Evolutionary conservation across 2,113 vertebrate genomes (phyloP).

Genomic region (Polypterus senegalus): DNA sequence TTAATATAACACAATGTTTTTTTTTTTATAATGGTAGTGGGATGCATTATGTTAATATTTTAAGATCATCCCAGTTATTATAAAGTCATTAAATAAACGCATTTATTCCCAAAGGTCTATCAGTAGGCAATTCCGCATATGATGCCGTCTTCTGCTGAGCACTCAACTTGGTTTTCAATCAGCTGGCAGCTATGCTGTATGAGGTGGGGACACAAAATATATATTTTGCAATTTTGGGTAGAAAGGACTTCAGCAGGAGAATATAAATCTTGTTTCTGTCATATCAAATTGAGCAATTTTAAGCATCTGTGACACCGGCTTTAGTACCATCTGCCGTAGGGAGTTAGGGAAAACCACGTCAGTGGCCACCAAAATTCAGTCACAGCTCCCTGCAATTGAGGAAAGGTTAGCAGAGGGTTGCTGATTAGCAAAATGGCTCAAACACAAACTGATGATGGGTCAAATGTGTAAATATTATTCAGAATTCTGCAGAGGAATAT

Average conservation of each 20-base stretch:
- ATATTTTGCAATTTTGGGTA: conserved; percentile 12
- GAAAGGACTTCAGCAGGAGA: conserved; percentile 19
- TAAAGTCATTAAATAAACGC: conserved; percentile 22
- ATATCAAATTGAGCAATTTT: conserved; percentile 28
- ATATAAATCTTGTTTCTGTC: conserved; percentile 35
- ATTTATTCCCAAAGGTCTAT: conserved; percentile 12
- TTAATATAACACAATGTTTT: too few relatives aligned
- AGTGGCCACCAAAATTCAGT: conserved; percentile 11
- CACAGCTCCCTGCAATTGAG: conserved; percentile 11
- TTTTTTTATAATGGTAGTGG: not conserved
- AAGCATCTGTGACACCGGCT: conserved; percentile 24
- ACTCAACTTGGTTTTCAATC: conserved; percentile 14
- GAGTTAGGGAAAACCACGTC: conserved; percentile 5
- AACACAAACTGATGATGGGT: not conserved
- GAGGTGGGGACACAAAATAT: conserved; percentile 8
- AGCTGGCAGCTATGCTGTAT: conserved; percentile 2
- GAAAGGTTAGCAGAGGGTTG: not conserved
- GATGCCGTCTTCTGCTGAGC: conserved; percentile 20
- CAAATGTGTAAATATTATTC: not conserved
- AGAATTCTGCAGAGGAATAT: too few relatives aligned
- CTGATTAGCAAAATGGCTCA: conserved; percentile 1
- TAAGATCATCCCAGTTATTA: conserved; percentile 12
- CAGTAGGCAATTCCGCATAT: conserved; percentile 21
- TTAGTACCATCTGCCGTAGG: conserved; percentile 33
- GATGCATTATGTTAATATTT: conserved; percentile 16